A percentile compares a stretch with the other conserved stretches of the same genome.
These are phyloP conservation scores for Ichneumon xanthorius DNA, from an alignment of 2,888 invertebrate species.

Conservation along the genomic window DNA sequence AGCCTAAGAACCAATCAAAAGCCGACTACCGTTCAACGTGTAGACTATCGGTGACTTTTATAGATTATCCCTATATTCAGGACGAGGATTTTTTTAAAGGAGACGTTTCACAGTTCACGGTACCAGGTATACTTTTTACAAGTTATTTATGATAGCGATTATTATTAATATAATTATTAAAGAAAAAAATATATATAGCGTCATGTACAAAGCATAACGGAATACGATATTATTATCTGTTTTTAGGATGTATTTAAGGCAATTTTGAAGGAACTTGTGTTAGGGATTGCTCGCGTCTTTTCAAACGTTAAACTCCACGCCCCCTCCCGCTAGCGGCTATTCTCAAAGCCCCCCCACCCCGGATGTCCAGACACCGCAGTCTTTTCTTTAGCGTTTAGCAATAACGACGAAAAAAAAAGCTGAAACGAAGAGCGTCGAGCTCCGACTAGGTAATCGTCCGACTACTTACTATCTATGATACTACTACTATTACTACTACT, in stretches of 20 bases:
- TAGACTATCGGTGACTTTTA: conserved; percentile 79
- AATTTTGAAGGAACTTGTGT: conserved; percentile 67
- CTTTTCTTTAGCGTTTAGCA: conserved; percentile 73
- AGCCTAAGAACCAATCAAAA: conserved; percentile 72
- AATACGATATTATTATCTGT: conserved; percentile 75
- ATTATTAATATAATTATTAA: conserved; percentile 76
- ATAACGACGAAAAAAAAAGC: conserved; percentile 66
- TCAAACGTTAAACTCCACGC: conserved; percentile 30
- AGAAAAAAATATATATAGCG: conserved; percentile 73
- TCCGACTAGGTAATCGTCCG: conserved; percentile 64
- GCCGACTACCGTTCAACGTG: conserved; percentile 76
- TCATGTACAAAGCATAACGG: conserved; percentile 77
- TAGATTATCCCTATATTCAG: conserved; percentile 75
- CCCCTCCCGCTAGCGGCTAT: conserved; percentile 45
- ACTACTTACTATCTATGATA: conserved; percentile 71
- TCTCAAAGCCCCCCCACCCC: conserved; percentile 23
- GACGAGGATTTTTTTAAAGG: conserved; percentile 78
- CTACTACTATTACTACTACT: conserved; percentile 74
- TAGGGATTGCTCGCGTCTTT: conserved; percentile 72
- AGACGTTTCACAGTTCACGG: conserved; percentile 76
- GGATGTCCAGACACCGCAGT: not conserved
- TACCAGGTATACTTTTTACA: conserved; percentile 82
- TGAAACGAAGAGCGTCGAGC: conserved; percentile 66
- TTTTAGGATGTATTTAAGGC: conserved; percentile 72
- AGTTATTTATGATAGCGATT: conserved; percentile 82